Base-by-base conservation (phyloP, 2,797 vertebrate genomes). In the Clarias pachynema region DNA sequence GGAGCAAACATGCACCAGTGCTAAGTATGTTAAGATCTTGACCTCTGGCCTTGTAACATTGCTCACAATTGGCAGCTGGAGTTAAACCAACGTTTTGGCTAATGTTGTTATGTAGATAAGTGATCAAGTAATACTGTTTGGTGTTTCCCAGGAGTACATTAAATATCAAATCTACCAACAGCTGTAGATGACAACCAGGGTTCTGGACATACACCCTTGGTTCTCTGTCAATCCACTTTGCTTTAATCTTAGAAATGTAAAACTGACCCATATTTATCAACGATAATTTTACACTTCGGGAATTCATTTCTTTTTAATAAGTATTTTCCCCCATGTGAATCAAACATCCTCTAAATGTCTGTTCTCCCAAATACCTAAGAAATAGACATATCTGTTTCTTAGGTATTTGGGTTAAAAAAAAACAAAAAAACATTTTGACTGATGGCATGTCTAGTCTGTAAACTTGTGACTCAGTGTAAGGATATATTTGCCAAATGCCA, bases 151-250 rank as follows among this genome's bases (percentile, higher is more conserved):
- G 44, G 65, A 77, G 87, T 86, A 90, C 88, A 93, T 92, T 92
- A 92, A 94, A 93, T 94, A 93, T 89, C 57, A 57, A 40, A 44
- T 9, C 18, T 57, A 40, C 87, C 77, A 88, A 91, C 88, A 94
- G 89, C 85, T 93, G 89, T 89, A 77, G 66, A 63, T 86, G 84
- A 82, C 26, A 80, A 49, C 49, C 63, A 5, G 60, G 12, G 70
- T 83, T 85, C 83, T 40, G 34, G 14, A 24, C 0, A 78, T 37
- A 24, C 75, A 60, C 18, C 9, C 9, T 34, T 18, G 24, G 9
- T 75, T 57, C 26, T 31, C 49, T 56, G 16, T 53, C 44, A 53
- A 18, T 53, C 29, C 26, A 29, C 20, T 40, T 37, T 56, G 7
- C 2, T 56, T 29, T 75, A 29, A 57, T 56, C 49, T 53, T 16